Evolutionary conservation across 1,140 invertebrate species (phyloP), one percentile per base, ranked within the genome.

Genomic region (Drosophila sproati): DNA sequence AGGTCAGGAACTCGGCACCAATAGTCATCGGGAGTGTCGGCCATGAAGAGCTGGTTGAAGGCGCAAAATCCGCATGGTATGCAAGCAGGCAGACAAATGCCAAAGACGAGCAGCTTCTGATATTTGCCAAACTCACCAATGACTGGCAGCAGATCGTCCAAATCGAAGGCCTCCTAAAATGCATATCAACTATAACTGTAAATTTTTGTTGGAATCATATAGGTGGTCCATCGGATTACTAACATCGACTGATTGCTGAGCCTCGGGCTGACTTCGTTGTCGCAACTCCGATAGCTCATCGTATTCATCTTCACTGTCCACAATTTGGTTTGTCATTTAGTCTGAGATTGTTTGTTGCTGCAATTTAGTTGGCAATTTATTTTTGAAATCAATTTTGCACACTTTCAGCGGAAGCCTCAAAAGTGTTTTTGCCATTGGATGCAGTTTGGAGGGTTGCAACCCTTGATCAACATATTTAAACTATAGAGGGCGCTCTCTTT

Each of bases 21-120:
- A 93, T 97, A 96, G 37, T 95, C 92, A 43, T 92, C 94, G 0
- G 97, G 97, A 28, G 95, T 94, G 77, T 97, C 96, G 0, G 96
- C 95, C 96, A 97, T 97, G 91, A 98, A 98, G 2, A 97, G 94
- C 91, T 98, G 97, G 93, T 97, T 98, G 92, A 98, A 98, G 1
- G 97, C 97, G 91, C 97, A 96, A 92, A 98, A 98, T 2, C 97
- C 97, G 86, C 97, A 98, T 0, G 97, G 97, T 62, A 98, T 94
- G 78, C 97, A 98, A 3, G 97, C 96, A 7, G 97, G 97, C 32
- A 98, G 92, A 81, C 97, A 97, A 10, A 98, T 96, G 20, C 97
- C 93, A 96, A 97, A 98, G 28, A 98, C 92, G 48, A 98, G 93
- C 60, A 97, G 93, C 82, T 97, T 97, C 91, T 98, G 97, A 92